A percentile compares a stretch with the other conserved stretches of the same genome.
phyloP scores from a whole-genome alignment of 2,113 vertebrate species.

The Cinclus mexicanus region DNA sequence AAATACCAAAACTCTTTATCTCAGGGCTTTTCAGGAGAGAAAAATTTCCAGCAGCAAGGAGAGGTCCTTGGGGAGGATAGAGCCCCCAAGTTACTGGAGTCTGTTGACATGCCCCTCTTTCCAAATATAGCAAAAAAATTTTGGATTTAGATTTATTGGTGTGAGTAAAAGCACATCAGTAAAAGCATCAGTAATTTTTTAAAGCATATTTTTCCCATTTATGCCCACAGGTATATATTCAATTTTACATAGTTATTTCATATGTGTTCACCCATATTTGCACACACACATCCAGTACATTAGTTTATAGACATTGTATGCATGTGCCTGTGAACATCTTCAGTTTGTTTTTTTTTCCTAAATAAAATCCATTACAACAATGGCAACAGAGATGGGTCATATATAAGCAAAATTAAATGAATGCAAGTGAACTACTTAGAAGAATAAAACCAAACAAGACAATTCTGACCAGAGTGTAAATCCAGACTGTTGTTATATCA shows the following conservation, averaged over 20 bases:
- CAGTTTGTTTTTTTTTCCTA: background rate
- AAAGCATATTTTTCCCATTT: background rate
- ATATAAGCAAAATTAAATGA: background rate
- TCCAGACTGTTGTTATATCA: background rate
- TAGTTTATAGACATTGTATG: background rate
- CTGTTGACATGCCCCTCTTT: background rate
- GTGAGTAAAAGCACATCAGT: background rate
- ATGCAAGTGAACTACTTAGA: background rate
- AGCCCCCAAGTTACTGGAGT: background rate
- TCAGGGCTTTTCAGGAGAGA: background rate
- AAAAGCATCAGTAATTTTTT: background rate
- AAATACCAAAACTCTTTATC: background rate
- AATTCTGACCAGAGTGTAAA: background rate
- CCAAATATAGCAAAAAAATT: background rate
- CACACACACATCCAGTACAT: rapidly evolving
- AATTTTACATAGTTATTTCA: background rate
- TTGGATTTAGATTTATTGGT: background rate
- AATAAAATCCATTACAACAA: background rate
- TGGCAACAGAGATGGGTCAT: background rate
- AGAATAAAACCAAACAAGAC: background rate
- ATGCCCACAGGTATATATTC: background rate
- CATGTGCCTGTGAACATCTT: background rate
- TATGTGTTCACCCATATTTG: background rate
- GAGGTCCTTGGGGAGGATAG: background rate
- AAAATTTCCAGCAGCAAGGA: background rate